Evolutionary conservation across 2,888 invertebrate species (phyloP).

Genomic region (Hydroisotoma schaefferi): DNA sequence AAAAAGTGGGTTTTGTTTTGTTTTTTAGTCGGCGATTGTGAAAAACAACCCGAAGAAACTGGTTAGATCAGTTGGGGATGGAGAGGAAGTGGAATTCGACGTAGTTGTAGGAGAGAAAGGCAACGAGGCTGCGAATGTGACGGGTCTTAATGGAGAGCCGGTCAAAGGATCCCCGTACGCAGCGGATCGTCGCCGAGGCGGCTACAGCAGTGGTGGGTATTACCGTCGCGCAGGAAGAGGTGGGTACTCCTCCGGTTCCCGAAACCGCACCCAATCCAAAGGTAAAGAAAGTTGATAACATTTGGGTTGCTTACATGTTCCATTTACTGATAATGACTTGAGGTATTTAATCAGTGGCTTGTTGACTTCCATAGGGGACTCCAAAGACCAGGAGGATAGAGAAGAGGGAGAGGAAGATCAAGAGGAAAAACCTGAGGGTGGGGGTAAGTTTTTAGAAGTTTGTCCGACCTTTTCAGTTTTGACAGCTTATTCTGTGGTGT

Average conservation of each 20-base stretch:
- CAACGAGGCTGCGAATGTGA: slow-evolving; percentile 96
- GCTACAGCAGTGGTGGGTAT: slow-evolving; percentile 48
- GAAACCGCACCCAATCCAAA: neutral
- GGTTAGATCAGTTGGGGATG: slow-evolving; percentile 94
- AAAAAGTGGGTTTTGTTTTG: slow-evolving; percentile 1
- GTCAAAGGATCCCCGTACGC: slow-evolving; percentile 97
- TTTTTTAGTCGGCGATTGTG: slow-evolving; percentile 76
- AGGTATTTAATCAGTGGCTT: too few species aligned
- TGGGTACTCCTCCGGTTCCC: slow-evolving; percentile 38
- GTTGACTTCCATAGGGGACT: slow-evolving; percentile 28
- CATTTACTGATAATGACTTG: too few species aligned
- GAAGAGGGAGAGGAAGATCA: slow-evolving; percentile 32
- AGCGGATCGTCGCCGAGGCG: slow-evolving; percentile 71
- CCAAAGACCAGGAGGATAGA: slow-evolving; percentile 35
- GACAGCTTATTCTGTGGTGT: neutral
- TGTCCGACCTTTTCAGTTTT: neutral
- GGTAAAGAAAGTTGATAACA: too few species aligned
- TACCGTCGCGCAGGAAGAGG: slow-evolving; percentile 44
- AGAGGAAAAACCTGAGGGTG: slow-evolving; percentile 30
- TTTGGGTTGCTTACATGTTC: too few species aligned
- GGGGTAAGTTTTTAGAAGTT: slow-evolving; percentile 1
- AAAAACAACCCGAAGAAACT: slow-evolving; percentile 99
- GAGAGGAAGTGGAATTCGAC: slow-evolving; percentile 96
- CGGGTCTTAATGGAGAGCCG: slow-evolving; percentile 91
- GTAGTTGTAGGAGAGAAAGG: slow-evolving; percentile 98